phyloP scores from a whole-genome alignment of 2,888 invertebrate genomes.

The Amaurobius ferox region DNA sequence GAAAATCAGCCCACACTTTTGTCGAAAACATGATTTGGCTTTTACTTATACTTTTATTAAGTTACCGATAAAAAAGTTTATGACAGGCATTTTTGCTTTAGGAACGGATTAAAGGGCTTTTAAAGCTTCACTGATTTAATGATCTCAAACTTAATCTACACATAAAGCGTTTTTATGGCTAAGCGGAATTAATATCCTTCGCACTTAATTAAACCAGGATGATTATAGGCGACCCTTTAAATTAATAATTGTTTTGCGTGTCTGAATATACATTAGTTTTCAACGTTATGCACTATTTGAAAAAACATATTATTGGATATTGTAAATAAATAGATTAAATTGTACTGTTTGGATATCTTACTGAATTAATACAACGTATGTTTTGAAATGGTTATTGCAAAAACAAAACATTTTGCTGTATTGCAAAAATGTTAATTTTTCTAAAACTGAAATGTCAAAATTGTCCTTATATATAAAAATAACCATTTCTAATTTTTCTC shows the following conservation, averaged over 20 bases:
- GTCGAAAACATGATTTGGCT: conserved; percentile 31
- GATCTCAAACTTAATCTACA: conserved; percentile 37
- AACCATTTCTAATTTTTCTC: no score
- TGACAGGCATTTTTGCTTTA: background rate
- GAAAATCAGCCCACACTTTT: conserved; percentile 25
- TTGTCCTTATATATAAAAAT: no score
- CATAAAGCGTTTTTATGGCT: background rate
- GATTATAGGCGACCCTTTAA: background rate
- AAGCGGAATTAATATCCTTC: conserved; percentile 31
- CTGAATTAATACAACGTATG: no score
- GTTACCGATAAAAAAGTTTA: conserved; percentile 13
- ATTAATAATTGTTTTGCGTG: background rate
- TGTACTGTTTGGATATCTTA: no score
- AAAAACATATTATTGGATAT: no score
- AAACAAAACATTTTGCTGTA: no score
- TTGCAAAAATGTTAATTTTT: no score
- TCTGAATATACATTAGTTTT: background rate
- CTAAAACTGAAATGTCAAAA: no score
- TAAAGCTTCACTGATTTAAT: conserved; percentile 36
- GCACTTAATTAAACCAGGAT: conserved; percentile 30
- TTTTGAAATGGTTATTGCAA: no score
- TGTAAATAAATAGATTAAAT: no score
- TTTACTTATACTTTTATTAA: conserved; percentile 49
- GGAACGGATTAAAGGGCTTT: conserved; percentile 42
- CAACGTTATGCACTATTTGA: no score